Conservation (phyloP, 2,888 invertebrate genomes). For the Drosophila sordidapex region DNA sequence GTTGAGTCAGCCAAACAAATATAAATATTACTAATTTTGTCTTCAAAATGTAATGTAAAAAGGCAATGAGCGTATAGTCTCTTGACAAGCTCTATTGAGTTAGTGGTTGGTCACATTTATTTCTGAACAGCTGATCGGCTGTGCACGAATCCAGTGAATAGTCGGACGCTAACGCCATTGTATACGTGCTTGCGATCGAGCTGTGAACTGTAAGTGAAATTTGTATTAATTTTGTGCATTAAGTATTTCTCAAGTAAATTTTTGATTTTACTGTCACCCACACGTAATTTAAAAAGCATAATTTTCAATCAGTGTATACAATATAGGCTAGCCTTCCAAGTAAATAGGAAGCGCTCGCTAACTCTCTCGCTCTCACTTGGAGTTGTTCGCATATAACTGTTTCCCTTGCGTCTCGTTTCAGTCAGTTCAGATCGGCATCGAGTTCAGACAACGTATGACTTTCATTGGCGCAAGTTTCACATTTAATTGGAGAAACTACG, state of each 20-base stretch:
- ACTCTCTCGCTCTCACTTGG: conserved; percentile 40
- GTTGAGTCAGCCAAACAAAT: background rate
- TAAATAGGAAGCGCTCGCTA: conserved; percentile 17
- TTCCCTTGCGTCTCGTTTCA: conserved; percentile 38
- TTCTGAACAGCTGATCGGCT: conserved; percentile 39
- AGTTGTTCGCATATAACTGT: conserved; percentile 12
- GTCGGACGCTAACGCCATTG: conserved; percentile 58
- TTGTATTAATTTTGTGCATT: conserved; percentile 3
- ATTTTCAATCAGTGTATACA: background rate
- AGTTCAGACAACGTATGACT: conserved; percentile 37
- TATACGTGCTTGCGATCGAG: conserved; percentile 40
- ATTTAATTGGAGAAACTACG: conserved; percentile 58
- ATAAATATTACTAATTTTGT: background rate
- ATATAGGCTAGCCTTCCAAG: background rate
- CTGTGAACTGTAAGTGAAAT: conserved; percentile 41
- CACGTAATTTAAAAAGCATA: background rate
- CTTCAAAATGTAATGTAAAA: background rate
- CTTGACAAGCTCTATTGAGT: background rate
- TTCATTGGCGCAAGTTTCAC: conserved; percentile 58
- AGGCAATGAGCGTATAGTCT: background rate
- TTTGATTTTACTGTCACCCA: conserved; percentile 1
- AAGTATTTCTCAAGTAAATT: background rate
- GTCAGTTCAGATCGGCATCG: conserved; percentile 30
- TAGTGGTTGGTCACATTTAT: conserved; percentile 27
- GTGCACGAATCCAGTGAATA: conserved; percentile 44